phyloP scores from a whole-genome alignment of 2,888 invertebrate species.

The Ophion costatus region DNA sequence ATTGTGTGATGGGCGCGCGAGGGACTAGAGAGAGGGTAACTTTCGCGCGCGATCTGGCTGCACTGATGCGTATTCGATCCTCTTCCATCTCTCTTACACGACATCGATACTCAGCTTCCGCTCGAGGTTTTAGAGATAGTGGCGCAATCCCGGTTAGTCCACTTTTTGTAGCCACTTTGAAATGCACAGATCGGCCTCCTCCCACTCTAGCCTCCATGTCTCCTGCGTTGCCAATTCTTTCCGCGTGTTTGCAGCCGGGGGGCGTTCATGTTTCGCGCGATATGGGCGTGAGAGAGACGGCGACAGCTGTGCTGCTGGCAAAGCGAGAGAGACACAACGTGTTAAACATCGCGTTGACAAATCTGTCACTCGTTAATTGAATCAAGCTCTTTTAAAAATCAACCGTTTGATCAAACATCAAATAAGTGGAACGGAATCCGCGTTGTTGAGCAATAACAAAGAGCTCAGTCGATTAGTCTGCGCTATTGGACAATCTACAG shows the following conservation, averaged over 20 bases:
- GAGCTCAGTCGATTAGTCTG: not conserved
- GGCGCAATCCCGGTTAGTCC: too few relatives aligned
- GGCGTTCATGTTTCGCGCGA: not conserved
- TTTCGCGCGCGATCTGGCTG: too few relatives aligned
- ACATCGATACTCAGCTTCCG: too few relatives aligned
- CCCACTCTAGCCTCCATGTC: too few relatives aligned
- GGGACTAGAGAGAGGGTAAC: too few relatives aligned
- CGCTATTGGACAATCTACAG: not conserved
- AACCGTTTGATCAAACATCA: not conserved
- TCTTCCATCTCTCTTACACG: too few relatives aligned
- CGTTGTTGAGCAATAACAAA: not conserved
- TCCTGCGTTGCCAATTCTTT: not conserved
- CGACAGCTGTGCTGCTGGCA: not conserved
- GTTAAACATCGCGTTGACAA: not conserved
- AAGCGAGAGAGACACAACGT: not conserved
- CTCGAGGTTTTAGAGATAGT: too few relatives aligned
- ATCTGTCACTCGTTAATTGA: not conserved
- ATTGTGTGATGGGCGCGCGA: too few relatives aligned
- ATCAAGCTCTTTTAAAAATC: not conserved
- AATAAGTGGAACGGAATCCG: not conserved
- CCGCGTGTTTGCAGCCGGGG: not conserved
- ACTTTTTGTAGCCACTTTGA: too few relatives aligned
- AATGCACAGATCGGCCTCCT: too few relatives aligned
- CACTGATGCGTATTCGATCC: too few relatives aligned
- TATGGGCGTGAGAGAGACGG: not conserved